Base-by-base conservation (phyloP, 2,888 invertebrate genomes). In the Idaea dimidiata region DNA sequence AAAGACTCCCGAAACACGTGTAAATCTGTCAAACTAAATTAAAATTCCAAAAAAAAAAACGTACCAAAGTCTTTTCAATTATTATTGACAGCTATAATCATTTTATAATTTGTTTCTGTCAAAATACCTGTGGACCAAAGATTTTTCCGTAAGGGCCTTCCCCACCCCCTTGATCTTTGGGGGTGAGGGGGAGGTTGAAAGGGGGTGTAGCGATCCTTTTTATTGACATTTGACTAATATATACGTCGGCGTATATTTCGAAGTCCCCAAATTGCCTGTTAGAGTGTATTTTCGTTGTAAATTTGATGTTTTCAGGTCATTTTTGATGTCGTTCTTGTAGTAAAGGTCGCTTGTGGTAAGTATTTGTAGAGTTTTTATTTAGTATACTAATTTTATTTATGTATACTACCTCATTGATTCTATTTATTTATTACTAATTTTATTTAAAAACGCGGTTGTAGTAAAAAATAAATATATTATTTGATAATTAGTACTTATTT, bases 141-240 rank as follows among this genome's bases (percentile, higher is more conserved):
- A 67, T 65, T 66, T 72, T 67, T 70, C 62, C 59, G 58, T 67
- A 66, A 59, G 60, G 64, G 17, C 10, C 1, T 6, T 7, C 54
- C 67, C 57, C 55, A 17, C 17, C 54, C 24, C 17, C 55, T 17
- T 31, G 54, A 61, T 43, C 62, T 54, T 61, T 57, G 54, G 59
- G 17, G 55, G 58, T 54, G 7, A 17, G 53, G 61, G 32, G 61
- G 61, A 64, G 62, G 69, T 68, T 67, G 68, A 74, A 72, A 74
- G 73, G 74, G 72, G 71, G 72, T 74, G 73, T 71, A 74, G 72
- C 72, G 74, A 67, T 66, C 70, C 71, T 70, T 75, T 72, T 72
- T 73, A 74, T 76, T 76, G 75, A 74, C 74, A 71, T 71, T 69
- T 71, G 73, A 74, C 72, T 76, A 74, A 75, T 74, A 71, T 66